Evolutionary conservation across 2,113 vertebrate species (phyloP).

Genomic region (Austrofundulus limnaeus): DNA sequence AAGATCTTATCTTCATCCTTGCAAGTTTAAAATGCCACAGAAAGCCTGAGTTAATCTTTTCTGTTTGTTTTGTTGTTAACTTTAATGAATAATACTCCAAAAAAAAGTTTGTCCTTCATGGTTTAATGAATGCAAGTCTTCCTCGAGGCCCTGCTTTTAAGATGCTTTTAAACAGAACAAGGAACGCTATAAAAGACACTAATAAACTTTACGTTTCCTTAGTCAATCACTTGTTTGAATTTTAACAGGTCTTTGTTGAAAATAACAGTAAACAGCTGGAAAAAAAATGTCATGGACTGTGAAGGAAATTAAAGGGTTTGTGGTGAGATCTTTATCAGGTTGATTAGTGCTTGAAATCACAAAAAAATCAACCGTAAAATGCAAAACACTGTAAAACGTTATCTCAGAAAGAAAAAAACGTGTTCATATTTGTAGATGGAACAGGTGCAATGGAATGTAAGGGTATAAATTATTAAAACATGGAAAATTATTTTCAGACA

Average conservation of each 20-base stretch:
- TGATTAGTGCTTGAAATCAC: not conserved
- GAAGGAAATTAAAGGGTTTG: not conserved
- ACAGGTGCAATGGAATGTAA: not conserved
- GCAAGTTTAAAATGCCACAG: not conserved
- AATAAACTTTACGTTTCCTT: conserved; percentile 6
- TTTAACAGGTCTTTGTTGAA: not conserved
- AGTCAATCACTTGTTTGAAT: conserved; percentile 1
- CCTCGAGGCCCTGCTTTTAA: not conserved
- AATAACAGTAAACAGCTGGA: conserved; percentile 1
- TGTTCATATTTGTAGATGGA: not conserved
- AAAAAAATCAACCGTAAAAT: not conserved
- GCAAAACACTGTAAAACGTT: not conserved
- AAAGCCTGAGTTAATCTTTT: conserved; percentile 4
- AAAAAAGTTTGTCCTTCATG: not conserved
- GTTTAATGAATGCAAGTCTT: not conserved
- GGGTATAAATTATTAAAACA: not conserved
- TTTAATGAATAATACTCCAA: not conserved
- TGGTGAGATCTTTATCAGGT: not conserved
- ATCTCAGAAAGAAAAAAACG: too few relatives aligned
- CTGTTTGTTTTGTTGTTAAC: conserved; percentile 3
- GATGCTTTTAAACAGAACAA: not conserved
- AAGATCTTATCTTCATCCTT: not conserved
- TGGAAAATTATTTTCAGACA: not conserved
- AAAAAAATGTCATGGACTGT: not conserved
- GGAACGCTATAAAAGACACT: not conserved